phyloP scores from a whole-genome alignment of 2,888 invertebrate species.

The Blera fallax region DNA sequence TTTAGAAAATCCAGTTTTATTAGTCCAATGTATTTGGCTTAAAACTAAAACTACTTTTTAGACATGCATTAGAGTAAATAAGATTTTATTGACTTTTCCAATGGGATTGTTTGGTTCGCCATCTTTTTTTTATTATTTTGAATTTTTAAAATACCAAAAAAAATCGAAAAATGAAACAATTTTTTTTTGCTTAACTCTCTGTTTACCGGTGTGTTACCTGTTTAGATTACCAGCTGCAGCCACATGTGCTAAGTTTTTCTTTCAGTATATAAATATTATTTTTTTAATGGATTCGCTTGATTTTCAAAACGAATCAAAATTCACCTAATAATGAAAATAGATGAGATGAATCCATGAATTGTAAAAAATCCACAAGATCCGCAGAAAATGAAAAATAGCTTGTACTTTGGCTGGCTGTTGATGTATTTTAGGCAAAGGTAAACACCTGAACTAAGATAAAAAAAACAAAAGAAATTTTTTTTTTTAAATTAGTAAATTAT shows the following conservation, averaged over 20 bases:
- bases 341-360: slow-evolving; percentile 68
- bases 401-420: slow-evolving; percentile 66
- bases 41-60: slow-evolving; percentile 62
- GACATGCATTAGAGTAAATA: slow-evolving; percentile 60
- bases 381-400: slow-evolving; percentile 59
- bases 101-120: not conserved
- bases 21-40: slow-evolving; percentile 58
- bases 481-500: slow-evolving; percentile 54
- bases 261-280: slow-evolving; percentile 12
- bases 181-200: slow-evolving; percentile 7
- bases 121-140: not conserved
- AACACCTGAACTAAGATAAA: slow-evolving; percentile 71
- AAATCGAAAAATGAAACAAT: slow-evolving; percentile 22
- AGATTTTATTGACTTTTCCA: slow-evolving; percentile 13
- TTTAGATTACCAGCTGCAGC: slow-evolving; percentile 65
- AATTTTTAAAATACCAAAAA: slow-evolving; percentile 34
- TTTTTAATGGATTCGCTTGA: slow-evolving; percentile 31
- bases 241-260: slow-evolving; percentile 47
- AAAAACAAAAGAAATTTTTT: slow-evolving; percentile 60
- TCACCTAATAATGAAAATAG: slow-evolving; percentile 42
- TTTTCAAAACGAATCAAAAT: slow-evolving; percentile 47
- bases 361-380: slow-evolving; percentile 70
- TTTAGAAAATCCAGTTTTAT: slow-evolving; percentile 51
- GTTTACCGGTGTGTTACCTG: slow-evolving; percentile 70
- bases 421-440: slow-evolving; percentile 64